Conservation (phyloP, 2,113 vertebrate genomes). For the Sigmodon hispidus region DNA sequence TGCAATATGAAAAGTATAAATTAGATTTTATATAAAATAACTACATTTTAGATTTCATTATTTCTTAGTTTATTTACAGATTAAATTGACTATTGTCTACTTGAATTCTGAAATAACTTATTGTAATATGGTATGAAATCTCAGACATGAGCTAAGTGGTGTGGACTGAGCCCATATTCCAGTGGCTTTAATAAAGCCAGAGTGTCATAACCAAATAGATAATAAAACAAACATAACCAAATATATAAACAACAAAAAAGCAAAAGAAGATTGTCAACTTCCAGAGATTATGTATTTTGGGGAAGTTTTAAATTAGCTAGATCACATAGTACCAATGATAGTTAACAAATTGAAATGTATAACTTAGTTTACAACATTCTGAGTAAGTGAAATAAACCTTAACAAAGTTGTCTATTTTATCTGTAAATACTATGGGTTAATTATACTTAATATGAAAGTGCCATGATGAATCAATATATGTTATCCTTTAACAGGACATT, state of each 20-base stretch:
- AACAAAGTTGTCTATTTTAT: background rate
- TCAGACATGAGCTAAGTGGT: background rate
- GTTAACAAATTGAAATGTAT: background rate
- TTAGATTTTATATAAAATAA: too few relatives aligned
- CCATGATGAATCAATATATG: background rate
- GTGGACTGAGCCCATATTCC: background rate
- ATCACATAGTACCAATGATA: background rate
- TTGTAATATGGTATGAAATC: background rate
- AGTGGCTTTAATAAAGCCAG: background rate
- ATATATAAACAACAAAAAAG: background rate
- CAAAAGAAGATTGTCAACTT: background rate
- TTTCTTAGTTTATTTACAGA: background rate
- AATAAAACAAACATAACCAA: background rate
- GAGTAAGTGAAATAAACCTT: background rate
- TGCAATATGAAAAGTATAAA: too few relatives aligned
- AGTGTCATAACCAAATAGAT: background rate
- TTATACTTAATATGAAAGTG: background rate
- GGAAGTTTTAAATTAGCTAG: background rate
- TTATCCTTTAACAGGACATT: background rate
- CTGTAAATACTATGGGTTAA: background rate
- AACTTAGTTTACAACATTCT: background rate
- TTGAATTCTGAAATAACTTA: background rate
- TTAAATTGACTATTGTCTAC: background rate
- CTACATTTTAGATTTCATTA: background rate
- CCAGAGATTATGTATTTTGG: background rate